Evolutionary conservation across 2,888 invertebrate species (phyloP).

Genomic region (Aporophyla lueneburgensis): DNA sequence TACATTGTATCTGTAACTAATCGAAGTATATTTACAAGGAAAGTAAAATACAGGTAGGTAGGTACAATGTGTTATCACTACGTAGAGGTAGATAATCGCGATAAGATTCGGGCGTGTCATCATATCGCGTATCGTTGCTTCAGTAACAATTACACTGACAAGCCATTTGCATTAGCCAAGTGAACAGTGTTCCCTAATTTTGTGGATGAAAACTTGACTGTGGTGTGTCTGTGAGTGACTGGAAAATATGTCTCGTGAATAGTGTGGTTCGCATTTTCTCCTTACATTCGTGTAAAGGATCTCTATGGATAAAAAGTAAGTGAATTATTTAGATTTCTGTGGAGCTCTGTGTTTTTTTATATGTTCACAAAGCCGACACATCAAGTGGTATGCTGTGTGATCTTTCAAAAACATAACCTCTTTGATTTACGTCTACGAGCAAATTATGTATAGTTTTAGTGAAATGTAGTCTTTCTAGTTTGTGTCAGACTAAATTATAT

Average conservation of each 20-base stretch:
- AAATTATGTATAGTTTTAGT: neutral
- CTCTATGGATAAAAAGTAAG: slow-evolving; percentile 68
- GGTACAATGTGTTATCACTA: slow-evolving; percentile 51
- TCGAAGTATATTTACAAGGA: slow-evolving; percentile 40
- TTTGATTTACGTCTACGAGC: neutral
- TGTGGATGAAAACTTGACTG: slow-evolving; percentile 7
- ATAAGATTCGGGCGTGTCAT: slow-evolving; percentile 64
- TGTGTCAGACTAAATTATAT: slow-evolving; percentile 12
- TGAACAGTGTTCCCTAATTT: slow-evolving; percentile 8
- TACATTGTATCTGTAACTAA: slow-evolving; percentile 19
- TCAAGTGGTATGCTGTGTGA: neutral
- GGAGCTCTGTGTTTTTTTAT: neutral
- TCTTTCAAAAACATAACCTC: neutral
- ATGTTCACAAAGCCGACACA: neutral
- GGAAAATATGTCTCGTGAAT: slow-evolving; percentile 9
- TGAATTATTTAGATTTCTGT: slow-evolving; percentile 14
- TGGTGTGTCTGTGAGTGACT: slow-evolving; percentile 9
- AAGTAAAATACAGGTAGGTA: slow-evolving; percentile 35
- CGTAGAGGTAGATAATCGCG: slow-evolving; percentile 57
- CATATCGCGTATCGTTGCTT: slow-evolving; percentile 33
- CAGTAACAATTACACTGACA: slow-evolving; percentile 44
- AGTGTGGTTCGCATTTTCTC: slow-evolving; percentile 5
- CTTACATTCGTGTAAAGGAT: neutral
- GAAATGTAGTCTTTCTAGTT: neutral
- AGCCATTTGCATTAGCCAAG: slow-evolving; percentile 20